These are phyloP conservation scores for Branchinecta lynchi DNA, from an alignment of 1,140 invertebrate genomes.

Conservation along the genomic window DNA sequence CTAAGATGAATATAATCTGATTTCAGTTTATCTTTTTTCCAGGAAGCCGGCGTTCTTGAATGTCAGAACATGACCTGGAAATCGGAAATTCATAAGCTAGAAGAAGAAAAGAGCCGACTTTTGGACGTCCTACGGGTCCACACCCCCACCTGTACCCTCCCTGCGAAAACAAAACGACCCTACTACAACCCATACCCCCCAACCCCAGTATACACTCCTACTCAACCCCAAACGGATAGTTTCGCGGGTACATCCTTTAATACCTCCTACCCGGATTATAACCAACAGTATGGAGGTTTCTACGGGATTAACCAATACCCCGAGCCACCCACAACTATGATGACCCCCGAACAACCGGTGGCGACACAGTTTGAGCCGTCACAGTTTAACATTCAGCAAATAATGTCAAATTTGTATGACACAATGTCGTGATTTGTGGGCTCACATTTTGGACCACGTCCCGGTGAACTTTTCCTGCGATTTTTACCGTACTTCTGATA, in stretches of 20 bases:
- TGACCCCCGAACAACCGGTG: neutral
- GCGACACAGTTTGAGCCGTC: neutral
- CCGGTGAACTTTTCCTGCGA: no score
- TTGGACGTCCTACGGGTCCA: slow-evolving; percentile 57
- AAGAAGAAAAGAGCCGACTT: slow-evolving; percentile 50
- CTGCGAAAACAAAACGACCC: neutral
- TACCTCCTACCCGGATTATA: neutral
- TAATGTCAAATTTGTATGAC: slow-evolving; percentile 4
- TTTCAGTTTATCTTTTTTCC: slow-evolving; percentile 23
- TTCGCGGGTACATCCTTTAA: neutral
- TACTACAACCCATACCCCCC: neutral
- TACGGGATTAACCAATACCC: neutral
- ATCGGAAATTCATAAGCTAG: slow-evolving; percentile 56
- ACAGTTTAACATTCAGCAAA: slow-evolving; percentile 9
- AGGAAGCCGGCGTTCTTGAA: slow-evolving; percentile 68
- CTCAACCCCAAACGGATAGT: neutral
- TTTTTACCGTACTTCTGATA: no score
- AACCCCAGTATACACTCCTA: neutral
- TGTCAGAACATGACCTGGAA: slow-evolving; percentile 72
- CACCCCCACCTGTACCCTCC: slow-evolving; percentile 39
- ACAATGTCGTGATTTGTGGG: neutral
- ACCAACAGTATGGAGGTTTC: neutral
- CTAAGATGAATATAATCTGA: no score
- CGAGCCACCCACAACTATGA: neutral
- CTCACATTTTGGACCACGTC: neutral